Conservation (phyloP, 2,113 vertebrate genomes). For the Corvus moneduloides region DNA sequence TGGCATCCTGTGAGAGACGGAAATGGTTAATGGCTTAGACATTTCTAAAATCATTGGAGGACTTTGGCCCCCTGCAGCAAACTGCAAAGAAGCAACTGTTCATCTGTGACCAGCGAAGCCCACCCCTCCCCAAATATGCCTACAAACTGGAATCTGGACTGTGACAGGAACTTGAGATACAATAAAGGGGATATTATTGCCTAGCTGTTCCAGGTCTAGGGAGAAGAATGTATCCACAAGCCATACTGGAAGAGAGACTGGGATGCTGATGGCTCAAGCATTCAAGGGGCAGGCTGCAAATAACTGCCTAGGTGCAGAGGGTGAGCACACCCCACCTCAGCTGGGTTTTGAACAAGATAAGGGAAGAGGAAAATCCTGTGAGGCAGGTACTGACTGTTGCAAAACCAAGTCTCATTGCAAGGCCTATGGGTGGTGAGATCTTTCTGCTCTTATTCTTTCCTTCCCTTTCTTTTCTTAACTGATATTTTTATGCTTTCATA, state of each 20-base stretch:
- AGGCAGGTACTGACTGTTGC: neutral
- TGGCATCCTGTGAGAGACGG: neutral
- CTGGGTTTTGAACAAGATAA: neutral
- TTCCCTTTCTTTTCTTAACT: neutral
- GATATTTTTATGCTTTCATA: neutral
- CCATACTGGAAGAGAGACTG: neutral
- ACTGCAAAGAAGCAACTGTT: neutral
- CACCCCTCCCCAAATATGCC: neutral
- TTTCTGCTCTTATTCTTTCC: neutral
- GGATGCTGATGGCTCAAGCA: neutral
- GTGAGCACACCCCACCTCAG: neutral
- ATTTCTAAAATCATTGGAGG: neutral
- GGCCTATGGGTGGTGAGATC: neutral
- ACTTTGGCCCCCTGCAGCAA: neutral
- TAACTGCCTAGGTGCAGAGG: neutral
- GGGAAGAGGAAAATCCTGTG: neutral
- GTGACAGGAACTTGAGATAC: neutral
- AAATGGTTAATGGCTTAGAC: neutral
- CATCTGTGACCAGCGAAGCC: neutral
- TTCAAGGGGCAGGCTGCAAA: neutral
- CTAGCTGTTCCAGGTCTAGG: neutral
- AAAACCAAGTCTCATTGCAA: neutral
- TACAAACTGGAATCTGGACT: neutral
- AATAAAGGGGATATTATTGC: neutral
- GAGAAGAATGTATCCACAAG: neutral